These are phyloP conservation scores for Drosophila pegasa DNA, from an alignment of 2,888 invertebrate species.

Conservation along the genomic window DNA sequence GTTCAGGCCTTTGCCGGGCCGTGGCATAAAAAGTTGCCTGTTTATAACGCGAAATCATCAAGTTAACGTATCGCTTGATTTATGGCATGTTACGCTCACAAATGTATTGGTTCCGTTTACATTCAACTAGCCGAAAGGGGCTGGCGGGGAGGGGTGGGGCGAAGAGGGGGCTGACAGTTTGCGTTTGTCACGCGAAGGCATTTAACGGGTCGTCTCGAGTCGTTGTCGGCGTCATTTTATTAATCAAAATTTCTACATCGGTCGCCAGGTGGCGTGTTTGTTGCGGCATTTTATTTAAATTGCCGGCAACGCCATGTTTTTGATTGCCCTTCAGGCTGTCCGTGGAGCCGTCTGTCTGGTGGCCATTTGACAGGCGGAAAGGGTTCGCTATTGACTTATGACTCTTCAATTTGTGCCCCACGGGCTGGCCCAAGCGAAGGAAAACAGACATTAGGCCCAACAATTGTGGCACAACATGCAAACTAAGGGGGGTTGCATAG, in stretches of 20 bases:
- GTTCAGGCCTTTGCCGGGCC: slow-evolving; percentile 32
- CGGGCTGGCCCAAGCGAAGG: slow-evolving; percentile 6
- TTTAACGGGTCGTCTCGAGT: slow-evolving; percentile 59
- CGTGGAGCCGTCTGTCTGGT: slow-evolving; percentile 22
- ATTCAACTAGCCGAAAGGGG: slow-evolving; percentile 24
- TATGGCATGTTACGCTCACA: slow-evolving; percentile 63
- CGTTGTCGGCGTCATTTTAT: slow-evolving; percentile 60
- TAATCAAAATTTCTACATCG: slow-evolving; percentile 63
- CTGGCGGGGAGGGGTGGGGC: not conserved
- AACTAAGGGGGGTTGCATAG: slow-evolving; percentile 28
- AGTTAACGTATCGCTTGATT: slow-evolving; percentile 76
- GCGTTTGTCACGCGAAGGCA: slow-evolving; percentile 77
- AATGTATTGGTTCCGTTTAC: slow-evolving; percentile 79
- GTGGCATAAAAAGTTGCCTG: slow-evolving; percentile 65
- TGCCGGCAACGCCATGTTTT: slow-evolving; percentile 58
- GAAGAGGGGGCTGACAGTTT: slow-evolving; percentile 70
- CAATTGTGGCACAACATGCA: slow-evolving; percentile 54
- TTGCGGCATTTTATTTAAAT: slow-evolving; percentile 67
- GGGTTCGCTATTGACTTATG: slow-evolving; percentile 71
- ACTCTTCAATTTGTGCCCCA: slow-evolving; percentile 40
- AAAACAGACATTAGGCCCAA: not conserved
- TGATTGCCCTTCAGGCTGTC: slow-evolving; percentile 35
- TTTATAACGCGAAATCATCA: slow-evolving; percentile 80
- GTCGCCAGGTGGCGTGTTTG: slow-evolving; percentile 59
- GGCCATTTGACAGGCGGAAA: slow-evolving; percentile 68